Percentiles rank a stretch among this genome's conserved stretches.
Evolutionary conservation across 2,888 invertebrate species (phyloP).

Genomic region (Cerceris rybyensis): DNA sequence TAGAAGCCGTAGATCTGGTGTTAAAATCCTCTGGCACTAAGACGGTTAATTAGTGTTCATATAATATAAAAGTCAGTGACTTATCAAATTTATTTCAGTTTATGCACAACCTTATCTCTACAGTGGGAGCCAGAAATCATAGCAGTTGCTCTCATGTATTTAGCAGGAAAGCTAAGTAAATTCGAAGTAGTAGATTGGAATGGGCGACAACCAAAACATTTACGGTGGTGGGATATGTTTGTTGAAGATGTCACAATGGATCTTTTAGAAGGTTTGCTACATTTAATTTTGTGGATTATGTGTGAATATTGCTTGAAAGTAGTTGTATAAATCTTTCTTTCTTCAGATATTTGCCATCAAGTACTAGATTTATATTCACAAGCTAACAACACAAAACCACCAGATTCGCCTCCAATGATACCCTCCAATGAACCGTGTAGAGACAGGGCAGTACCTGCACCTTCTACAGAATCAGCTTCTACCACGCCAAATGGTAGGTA

Average conservation of each 20-base stretch:
- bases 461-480: conserved; percentile 72
- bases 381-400: conserved; percentile 84
- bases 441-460: conserved; percentile 71
- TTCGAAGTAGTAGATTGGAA: conserved; percentile 97
- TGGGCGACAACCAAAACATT: conserved; percentile 89
- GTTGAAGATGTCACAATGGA: conserved; percentile 97
- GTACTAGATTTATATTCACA: conserved; percentile 95
- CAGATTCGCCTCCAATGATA: conserved; percentile 87
- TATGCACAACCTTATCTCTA: conserved; percentile 97
- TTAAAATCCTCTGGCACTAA: too few relatives aligned
- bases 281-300: conserved; percentile 7
- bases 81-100: conserved; percentile 82
- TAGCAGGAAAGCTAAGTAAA: conserved; percentile 97
- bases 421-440: conserved; percentile 79
- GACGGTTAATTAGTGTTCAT: not conserved
- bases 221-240: conserved; percentile 99
- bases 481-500: conserved; percentile 75
- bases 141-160: conserved; percentile 97
- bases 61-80: not conserved
- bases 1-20: too few relatives aligned
- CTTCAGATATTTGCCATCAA: conserved; percentile 95
- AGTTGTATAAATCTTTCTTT: not conserved
- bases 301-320: not conserved
- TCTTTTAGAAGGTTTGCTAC: conserved; percentile 89
- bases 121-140: conserved; percentile 99